Base-by-base conservation (phyloP, 2,888 invertebrate species). In the Agonopterix arenella region DNA sequence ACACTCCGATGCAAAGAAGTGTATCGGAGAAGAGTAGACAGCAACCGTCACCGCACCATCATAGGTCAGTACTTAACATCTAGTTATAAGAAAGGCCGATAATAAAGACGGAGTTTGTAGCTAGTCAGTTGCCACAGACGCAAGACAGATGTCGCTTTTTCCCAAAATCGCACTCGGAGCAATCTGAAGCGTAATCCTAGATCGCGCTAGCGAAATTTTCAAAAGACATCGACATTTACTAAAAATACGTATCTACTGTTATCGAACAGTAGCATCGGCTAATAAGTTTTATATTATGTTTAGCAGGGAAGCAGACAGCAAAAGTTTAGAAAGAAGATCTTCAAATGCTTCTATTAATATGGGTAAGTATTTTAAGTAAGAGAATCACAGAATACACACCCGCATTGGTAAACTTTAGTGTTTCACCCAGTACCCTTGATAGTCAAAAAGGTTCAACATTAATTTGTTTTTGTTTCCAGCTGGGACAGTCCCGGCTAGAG, bases 11-110 rank as follows among this genome's bases (percentile, higher is more conserved):
- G 76, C 92, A 92, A 65, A 84, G 92, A 55, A 92, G 92, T 57
- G 92, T 92, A 0, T 92, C 92, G 2, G 92, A 92, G 67, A 92
- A 92, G 65, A 92, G 90, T 68, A 73, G 88, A n/a, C 91, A 92
- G 47, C 91, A 91, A 11, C 52, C 84, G 1, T 84, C 88, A 2
- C 86, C 85, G 1, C 85, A 85, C 55, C 86, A 86, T 52, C 82
- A 85, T 54, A 84, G 81, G 88, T 84, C 64, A 42, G 1, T 36
- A 36, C 4, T 40, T 5, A 40, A 40, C 9, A n/a, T 40, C 10
- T 40, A n/a, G n/a, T n/a, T 18, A 18, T 40, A 40, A 3, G n/a
- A 40, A 9, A 40, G 4, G 40, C 2, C 1, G 9, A 40, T n/a
- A 40, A 9, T 37, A 16, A 5, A 28, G 28, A 28, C 28, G 28